Evolutionary conservation across 2,888 invertebrate species (phyloP).

Genomic region (Spisula solida): DNA sequence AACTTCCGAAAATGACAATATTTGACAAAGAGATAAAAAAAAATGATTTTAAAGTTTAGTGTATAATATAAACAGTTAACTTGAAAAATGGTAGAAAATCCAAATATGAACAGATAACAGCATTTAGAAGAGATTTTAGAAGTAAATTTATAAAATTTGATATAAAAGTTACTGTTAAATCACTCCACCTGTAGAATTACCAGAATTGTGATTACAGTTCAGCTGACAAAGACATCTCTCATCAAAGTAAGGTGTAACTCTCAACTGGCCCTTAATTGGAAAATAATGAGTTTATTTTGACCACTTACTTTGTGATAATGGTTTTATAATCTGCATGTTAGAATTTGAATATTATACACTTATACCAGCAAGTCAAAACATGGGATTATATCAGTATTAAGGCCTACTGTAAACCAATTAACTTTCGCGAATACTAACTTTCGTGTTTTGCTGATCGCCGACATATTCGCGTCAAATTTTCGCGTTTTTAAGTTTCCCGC

Average conservation of each 20-base stretch:
- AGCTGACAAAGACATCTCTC: background rate
- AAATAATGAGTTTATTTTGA: constrained; percentile 27
- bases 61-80: background rate
- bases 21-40: background rate
- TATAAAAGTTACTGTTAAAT: background rate
- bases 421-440: too few species aligned
- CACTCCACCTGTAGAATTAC: background rate
- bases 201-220: background rate
- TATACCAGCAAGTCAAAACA: constrained; percentile 2
- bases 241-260: constrained; percentile 18
- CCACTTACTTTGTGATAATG: background rate
- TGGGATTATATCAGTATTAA: background rate
- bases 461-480: too few species aligned
- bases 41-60: constrained; percentile 2
- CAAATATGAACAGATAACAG: background rate
- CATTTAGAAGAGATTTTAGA: background rate
- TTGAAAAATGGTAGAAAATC: background rate
- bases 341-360: background rate
- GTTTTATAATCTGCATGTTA: background rate
- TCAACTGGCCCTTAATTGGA: constrained; percentile 1
- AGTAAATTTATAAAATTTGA: background rate
- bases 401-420: too few species aligned
- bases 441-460: too few species aligned
- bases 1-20: background rate
- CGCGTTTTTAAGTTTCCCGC: too few species aligned